phyloP scores from a whole-genome alignment of 1,140 invertebrate species.

The Euglossa dilemma region DNA sequence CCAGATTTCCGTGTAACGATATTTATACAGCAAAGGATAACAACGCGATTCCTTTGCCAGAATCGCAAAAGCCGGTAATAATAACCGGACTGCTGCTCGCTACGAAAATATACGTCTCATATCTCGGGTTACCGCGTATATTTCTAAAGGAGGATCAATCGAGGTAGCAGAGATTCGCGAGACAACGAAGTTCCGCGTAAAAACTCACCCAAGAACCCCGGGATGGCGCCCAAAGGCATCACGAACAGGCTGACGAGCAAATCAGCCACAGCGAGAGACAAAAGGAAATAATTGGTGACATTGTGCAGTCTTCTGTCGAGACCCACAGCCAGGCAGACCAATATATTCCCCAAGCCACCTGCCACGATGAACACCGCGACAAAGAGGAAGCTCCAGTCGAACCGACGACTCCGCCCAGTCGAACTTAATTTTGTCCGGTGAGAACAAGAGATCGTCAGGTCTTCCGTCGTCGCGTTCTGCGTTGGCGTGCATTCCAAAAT shows the following conservation, averaged over 20 bases:
- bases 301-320: constrained; percentile 93
- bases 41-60: no score
- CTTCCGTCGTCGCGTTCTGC: constrained; percentile 54
- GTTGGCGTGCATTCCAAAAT: constrained; percentile 68
- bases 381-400: constrained; percentile 90
- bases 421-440: constrained; percentile 44
- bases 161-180: background rate
- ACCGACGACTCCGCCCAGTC: constrained; percentile 54
- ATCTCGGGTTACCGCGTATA: background rate
- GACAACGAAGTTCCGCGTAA: no score
- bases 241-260: constrained; percentile 94
- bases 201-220: constrained; percentile 91
- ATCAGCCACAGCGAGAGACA: constrained; percentile 96
- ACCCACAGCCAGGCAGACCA: constrained; percentile 95
- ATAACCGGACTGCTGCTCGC: background rate
- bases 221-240: constrained; percentile 94
- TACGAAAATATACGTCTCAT: background rate
- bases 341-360: constrained; percentile 94
- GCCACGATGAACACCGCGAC: constrained; percentile 92
- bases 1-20: background rate
- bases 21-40: background rate
- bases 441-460: constrained; percentile 66
- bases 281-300: constrained; percentile 96
- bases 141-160: background rate
- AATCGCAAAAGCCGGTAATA: no score